Conservation (phyloP, 2,888 invertebrate genomes). For the Morpho helenor region DNA sequence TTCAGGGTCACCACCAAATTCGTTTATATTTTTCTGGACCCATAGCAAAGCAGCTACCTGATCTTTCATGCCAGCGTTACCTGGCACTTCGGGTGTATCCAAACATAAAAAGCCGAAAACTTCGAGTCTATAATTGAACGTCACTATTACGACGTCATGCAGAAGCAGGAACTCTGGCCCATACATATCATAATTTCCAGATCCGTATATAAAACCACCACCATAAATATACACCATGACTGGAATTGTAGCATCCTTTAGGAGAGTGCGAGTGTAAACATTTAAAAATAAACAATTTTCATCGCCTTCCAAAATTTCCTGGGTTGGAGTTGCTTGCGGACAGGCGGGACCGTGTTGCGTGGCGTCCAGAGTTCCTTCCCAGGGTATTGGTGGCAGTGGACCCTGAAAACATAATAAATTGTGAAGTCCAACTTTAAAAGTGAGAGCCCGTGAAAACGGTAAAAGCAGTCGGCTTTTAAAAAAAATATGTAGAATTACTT, state of each 20-base stretch:
- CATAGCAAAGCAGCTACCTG: slow-evolving; percentile 46
- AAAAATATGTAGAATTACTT: too few relatives aligned
- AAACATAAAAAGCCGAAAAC: slow-evolving; percentile 45
- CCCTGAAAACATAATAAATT: slow-evolving; percentile 38
- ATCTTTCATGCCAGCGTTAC: slow-evolving; percentile 54
- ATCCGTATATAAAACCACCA: slow-evolving; percentile 55
- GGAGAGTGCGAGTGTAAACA: slow-evolving; percentile 46
- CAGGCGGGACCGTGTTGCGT: slow-evolving; percentile 50
- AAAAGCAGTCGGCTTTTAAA: too few relatives aligned
- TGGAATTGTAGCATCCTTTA: slow-evolving; percentile 39
- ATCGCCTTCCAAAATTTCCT: slow-evolving; percentile 38
- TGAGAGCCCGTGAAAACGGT: not conserved
- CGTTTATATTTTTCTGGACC: slow-evolving; percentile 41
- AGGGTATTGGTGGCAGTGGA: slow-evolving; percentile 45
- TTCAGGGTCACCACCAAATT: slow-evolving; percentile 44
- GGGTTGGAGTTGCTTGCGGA: slow-evolving; percentile 48
- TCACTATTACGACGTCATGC: slow-evolving; percentile 54
- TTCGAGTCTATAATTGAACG: slow-evolving; percentile 56
- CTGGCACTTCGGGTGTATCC: slow-evolving; percentile 46
- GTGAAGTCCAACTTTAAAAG: too few relatives aligned
- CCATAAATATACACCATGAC: slow-evolving; percentile 69
- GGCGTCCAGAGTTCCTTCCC: slow-evolving; percentile 54
- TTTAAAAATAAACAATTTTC: slow-evolving; percentile 62
- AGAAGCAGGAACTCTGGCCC: slow-evolving; percentile 52
- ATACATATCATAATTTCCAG: slow-evolving; percentile 41